Conservation (phyloP, 2,797 vertebrate genomes). For the Acanthurus tractus region DNA sequence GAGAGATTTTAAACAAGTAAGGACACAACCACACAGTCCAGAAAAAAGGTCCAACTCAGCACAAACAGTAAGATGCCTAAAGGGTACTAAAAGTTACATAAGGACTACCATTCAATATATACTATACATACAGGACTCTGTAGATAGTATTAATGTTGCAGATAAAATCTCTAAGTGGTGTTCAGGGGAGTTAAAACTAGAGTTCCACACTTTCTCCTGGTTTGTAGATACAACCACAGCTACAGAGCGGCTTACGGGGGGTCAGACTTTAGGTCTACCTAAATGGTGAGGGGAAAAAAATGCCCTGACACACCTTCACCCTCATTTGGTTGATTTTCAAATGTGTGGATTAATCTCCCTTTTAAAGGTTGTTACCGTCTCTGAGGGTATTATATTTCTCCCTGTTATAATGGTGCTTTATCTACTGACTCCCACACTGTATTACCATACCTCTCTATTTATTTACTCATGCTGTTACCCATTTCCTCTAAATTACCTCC, state of each 20-base stretch:
- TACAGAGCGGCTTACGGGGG: too few species aligned
- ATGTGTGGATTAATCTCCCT: not conserved
- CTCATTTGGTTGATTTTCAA: not conserved
- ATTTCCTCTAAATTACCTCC: slow-evolving; percentile 50
- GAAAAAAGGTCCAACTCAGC: too few species aligned
- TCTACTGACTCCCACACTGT: slow-evolving; percentile 9
- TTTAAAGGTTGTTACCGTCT: not conserved
- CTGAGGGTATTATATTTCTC: slow-evolving; percentile 7
- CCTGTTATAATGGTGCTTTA: slow-evolving; percentile 13
- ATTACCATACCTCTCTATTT: slow-evolving; percentile 21
- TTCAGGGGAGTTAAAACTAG: not conserved
- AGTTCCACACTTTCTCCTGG: not conserved
- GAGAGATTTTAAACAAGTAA: not conserved
- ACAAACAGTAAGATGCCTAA: too few species aligned
- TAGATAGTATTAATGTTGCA: too few species aligned
- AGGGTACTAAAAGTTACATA: too few species aligned
- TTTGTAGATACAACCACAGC: not conserved
- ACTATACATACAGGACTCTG: not conserved
- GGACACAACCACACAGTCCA: too few species aligned
- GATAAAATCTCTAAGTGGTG: not conserved
- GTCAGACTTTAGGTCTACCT: too few species aligned
- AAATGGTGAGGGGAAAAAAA: not conserved
- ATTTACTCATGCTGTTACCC: slow-evolving; percentile 32
- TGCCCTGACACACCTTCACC: not conserved
- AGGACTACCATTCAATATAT: not conserved